phyloP scores from a whole-genome alignment of 2,888 invertebrate genomes.

The Pseudoips prasinana region DNA sequence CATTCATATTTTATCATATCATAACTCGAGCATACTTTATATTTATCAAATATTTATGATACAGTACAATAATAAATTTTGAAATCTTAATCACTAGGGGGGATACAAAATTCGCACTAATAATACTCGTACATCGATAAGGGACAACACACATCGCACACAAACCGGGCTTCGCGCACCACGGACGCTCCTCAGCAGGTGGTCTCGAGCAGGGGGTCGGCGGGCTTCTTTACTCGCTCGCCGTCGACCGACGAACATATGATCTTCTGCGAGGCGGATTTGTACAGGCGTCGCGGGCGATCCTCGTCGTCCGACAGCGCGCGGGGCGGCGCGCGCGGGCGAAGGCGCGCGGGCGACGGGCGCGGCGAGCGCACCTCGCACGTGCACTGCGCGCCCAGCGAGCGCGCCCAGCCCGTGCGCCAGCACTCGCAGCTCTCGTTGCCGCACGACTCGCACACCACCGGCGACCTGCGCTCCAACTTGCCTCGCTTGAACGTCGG shows the following conservation, averaged over 20 bases:
- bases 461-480: slow-evolving; percentile 49
- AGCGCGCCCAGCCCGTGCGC: slow-evolving; percentile 37
- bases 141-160: slow-evolving; percentile 43
- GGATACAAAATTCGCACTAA: slow-evolving; percentile 78
- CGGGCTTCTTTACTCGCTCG: slow-evolving; percentile 28
- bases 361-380: slow-evolving; percentile 42
- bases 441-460: slow-evolving; percentile 53
- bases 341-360: slow-evolving; percentile 31
- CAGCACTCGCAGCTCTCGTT: slow-evolving; percentile 51
- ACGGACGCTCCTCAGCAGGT: slow-evolving; percentile 50
- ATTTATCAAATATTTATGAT: slow-evolving; percentile 40
- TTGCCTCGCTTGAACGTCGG: slow-evolving; percentile 41
- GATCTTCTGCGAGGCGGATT: slow-evolving; percentile 51
- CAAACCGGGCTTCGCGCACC: slow-evolving; percentile 16
- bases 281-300: slow-evolving; percentile 54
- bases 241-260: slow-evolving; percentile 37
- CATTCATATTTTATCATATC: slow-evolving; percentile 51
- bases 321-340: slow-evolving; percentile 36
- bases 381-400: slow-evolving; percentile 41
- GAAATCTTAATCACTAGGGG: slow-evolving; percentile 70
- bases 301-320: slow-evolving; percentile 54
- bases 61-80: slow-evolving; percentile 74
- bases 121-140: slow-evolving; percentile 69
- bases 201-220: slow-evolving; percentile 69
- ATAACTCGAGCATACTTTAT: slow-evolving; percentile 43